Evolutionary conservation across 2,113 vertebrate genomes (phyloP).

Genomic region (Ciconia maguari): DNA sequence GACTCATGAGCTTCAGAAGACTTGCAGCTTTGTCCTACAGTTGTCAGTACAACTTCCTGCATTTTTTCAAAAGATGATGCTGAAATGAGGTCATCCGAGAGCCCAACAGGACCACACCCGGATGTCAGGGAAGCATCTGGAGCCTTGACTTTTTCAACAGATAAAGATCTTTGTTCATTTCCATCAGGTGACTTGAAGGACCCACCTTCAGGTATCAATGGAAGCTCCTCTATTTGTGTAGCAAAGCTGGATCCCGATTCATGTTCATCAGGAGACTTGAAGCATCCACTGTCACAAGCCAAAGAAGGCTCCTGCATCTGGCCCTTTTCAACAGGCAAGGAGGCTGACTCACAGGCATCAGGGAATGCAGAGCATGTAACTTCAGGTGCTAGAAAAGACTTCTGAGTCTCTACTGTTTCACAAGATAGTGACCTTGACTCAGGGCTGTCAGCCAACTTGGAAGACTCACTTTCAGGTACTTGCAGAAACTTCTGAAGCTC

Average conservation of each 20-base stretch:
- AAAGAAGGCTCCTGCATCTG: neutral
- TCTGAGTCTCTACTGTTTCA: neutral
- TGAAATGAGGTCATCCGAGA: neutral
- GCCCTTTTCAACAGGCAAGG: neutral
- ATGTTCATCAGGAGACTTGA: slow-evolving; percentile 46
- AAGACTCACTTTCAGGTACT: neutral
- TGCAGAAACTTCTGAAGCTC: neutral
- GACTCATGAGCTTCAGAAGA: slow-evolving; percentile 4
- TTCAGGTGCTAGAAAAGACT: slow-evolving; percentile 53
- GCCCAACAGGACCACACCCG: neutral
- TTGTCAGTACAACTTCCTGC: neutral
- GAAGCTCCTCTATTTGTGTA: neutral
- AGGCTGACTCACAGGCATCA: neutral
- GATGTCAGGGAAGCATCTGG: neutral
- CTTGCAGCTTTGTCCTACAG: slow-evolving; percentile 14
- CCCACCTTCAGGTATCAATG: slow-evolving; percentile 39
- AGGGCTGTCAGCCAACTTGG: slow-evolving; percentile 39
- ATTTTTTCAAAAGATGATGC: neutral
- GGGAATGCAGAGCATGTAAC: neutral
- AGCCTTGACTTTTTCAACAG: neutral
- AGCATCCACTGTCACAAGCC: neutral
- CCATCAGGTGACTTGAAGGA: slow-evolving; percentile 65
- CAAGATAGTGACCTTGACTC: neutral
- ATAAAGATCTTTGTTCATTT: neutral
- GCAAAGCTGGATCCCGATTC: slow-evolving; percentile 11